Base-by-base conservation (phyloP, 2,113 vertebrate species). In the Mormyrus iriodes region DNA sequence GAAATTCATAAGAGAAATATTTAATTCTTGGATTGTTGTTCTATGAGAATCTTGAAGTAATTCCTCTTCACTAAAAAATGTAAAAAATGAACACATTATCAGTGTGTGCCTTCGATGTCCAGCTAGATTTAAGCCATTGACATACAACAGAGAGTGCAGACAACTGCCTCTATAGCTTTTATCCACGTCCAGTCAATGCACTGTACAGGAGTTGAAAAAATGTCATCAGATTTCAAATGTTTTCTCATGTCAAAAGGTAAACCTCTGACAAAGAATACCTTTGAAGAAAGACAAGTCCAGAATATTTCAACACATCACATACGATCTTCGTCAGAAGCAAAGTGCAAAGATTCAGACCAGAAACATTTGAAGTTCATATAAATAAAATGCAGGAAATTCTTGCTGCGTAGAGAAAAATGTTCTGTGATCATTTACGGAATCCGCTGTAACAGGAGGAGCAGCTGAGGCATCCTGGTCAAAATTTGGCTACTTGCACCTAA, bases 401-500 rank as follows among this genome's bases (percentile, higher is more conserved):
- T 39, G 31, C 55, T 46, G 58, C 86, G 27, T 51, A 48, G 86
- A 83, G 85, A 82, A 76, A 87, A 10, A 82, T 21, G 69, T 82
- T 89, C 88, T 88, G 90, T 86, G 27, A 79, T 89, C 7, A 82
- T 85, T 27, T 4, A 83, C 49, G n/a, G n/a, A 55, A 44, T 86
- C 55, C 39, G 73, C 52, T 19, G 85, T 86, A 88, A 79, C 51
- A 89, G 46, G 90, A 27, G 46, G 27, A 88, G 65, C 55, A 39
- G 19, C 49, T 89, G 83, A 90, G 91, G 89, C 89, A 89, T 61
- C 53, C 53, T 88, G 90, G 88, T 89, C 51, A 58, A 85, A 89
- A 61, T 91, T 90, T 90, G 91, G 84, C 73, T 87, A 88, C 48
- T 87, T 87, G 46, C 39, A 53, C 55, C 42, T 46, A 24, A 6